Evolutionary conservation across 2,888 invertebrate genomes (phyloP), one percentile per base, ranked within the genome.

Genomic region (Drosophila pseudotakahashii): DNA sequence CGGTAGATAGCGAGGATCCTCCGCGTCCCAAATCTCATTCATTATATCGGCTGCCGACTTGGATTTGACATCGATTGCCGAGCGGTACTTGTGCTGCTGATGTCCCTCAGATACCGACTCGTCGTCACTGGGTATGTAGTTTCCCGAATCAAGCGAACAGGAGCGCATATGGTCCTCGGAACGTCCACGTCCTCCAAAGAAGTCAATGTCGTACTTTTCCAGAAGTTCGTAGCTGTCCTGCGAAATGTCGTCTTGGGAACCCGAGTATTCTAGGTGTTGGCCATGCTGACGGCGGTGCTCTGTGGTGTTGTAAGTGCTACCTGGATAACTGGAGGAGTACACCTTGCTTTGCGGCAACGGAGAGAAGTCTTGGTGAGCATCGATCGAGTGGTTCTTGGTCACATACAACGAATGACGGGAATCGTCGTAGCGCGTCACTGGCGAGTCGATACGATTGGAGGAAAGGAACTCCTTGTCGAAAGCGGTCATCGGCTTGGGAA

Each of bases 201-300:
- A 89, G 64, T 91, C 91, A 67, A 90, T 89, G 62, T 92, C 95
- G 67, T 95, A 95, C 89, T 96, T 95, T 90, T 97, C 97, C 71
- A 97, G 93, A 26, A 97, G 92, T 91, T 97, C 97, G 91, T 97
- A 97, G 85, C 97, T 97, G 91, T 97, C 97, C 91, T 97, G 97
- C 36, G 97, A 96, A 34, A 97, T 93, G 92, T 97, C 97, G 90
- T 97, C 97, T 91, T 97, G 97, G 10, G 97, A 97, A 75, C 94
- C 95, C 68, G 93, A 93, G 51, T 86, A 92, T 68, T 92, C 91
- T 9, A 91, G 70, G 30, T 91, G 89, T 23, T 92, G 91, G 48
- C 93, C 92, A 89, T 94, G 95, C 36, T 93, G 93, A 63, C 95
- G 94, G 48, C 83, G 90, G 58, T 91, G 81, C 45, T 91, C 90